Conservation (phyloP, 1,140 invertebrate species). For the Coenobita brevimanus region DNA sequence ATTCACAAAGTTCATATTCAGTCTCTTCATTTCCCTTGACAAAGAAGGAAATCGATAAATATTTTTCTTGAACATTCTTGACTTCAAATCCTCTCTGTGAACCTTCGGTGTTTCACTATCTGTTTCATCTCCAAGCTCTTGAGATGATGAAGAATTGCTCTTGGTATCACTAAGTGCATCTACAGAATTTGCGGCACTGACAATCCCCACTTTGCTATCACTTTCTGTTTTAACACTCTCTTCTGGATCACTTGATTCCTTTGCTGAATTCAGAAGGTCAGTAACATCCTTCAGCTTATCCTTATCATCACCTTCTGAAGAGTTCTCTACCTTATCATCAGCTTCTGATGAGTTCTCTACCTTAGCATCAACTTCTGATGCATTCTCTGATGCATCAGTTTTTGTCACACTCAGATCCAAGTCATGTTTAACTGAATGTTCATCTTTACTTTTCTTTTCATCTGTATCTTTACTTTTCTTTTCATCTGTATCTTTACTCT, state of each 20-base stretch:
- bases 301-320: no score
- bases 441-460: not conserved
- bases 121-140: not conserved
- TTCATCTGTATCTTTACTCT: not conserved
- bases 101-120: not conserved
- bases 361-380: no score
- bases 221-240: not conserved
- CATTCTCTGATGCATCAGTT: no score
- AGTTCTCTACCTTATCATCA: no score
- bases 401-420: not conserved
- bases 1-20: constrained; percentile 65
- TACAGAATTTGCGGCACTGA: not conserved
- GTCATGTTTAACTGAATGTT: no score
- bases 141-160: not conserved
- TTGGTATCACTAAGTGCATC: not conserved
- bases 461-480: not conserved
- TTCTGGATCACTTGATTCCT: not conserved
- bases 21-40: constrained; percentile 68
- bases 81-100: constrained; percentile 19
- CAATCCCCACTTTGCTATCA: not conserved
- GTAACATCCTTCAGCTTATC: not conserved
- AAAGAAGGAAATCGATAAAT: constrained; percentile 65
- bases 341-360: no score
- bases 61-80: constrained; percentile 64
- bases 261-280: not conserved